Conservation (phyloP, 2,113 vertebrate species). For the Parus major region DNA sequence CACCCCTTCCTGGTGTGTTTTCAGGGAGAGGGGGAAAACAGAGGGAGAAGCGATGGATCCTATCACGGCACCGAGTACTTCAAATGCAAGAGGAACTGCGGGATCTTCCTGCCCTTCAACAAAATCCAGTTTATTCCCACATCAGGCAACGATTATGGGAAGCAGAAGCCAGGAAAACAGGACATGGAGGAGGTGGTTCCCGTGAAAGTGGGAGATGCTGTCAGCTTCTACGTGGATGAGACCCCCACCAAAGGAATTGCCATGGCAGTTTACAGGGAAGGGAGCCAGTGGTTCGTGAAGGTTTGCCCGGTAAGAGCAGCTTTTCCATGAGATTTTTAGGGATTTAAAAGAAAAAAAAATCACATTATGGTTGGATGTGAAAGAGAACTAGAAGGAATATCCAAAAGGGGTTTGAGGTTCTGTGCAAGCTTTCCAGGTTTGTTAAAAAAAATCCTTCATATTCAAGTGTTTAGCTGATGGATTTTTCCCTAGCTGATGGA, state of each 20-base stretch:
- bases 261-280: slow-evolving; percentile 46
- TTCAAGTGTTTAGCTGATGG: not conserved
- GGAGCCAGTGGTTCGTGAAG: slow-evolving; percentile 23
- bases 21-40: slow-evolving; percentile 75
- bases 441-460: not conserved
- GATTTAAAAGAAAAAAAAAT: no score
- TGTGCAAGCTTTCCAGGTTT: not conserved
- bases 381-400: not conserved
- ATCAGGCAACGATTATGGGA: accelerated
- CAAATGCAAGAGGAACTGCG: slow-evolving; percentile 70
- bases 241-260: slow-evolving; percentile 73
- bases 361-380: accelerated
- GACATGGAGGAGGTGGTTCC: not conserved
- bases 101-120: slow-evolving; percentile 77
- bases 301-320: slow-evolving; percentile 59
- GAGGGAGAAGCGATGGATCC: slow-evolving; percentile 63
- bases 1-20: not conserved
- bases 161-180: not conserved
- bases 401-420: not conserved
- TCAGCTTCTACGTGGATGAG: slow-evolving; percentile 72
- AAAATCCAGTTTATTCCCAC: slow-evolving; percentile 54
- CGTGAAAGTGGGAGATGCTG: slow-evolving; percentile 74
- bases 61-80: not conserved
- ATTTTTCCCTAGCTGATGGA: not conserved
- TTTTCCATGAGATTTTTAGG: not conserved